Base-by-base conservation (phyloP, 2,797 vertebrate species). In the Graptemys geographica region DNA sequence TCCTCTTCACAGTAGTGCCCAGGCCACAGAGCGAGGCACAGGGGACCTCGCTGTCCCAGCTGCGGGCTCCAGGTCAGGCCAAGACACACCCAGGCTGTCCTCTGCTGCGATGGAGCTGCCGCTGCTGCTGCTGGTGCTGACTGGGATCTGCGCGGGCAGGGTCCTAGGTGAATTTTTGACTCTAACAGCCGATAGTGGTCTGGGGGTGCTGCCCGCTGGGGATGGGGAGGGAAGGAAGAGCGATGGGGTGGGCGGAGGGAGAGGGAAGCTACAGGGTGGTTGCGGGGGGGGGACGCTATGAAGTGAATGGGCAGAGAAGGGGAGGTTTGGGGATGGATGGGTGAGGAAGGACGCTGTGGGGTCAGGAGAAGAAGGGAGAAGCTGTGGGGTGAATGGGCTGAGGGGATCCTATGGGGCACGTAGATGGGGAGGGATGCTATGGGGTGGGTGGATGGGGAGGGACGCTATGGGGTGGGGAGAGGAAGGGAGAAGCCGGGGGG, bases 161-260 rank as follows among this genome's bases (percentile, higher is more conserved):
- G 86, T 65, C 13, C 88, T 95, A 81, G 95, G 97, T 97, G 87
- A 97, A 69, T 84, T 13, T 72, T 5, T 3, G 65, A 7, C 65
- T 37, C 2, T 72, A 2, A 4, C 19, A 4, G 65, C 10, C 9
- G 6, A 2, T 15, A 25, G 59, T 8, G 28, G 31, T 49, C 81
- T 0, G 4, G 19, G 62, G 47, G 11, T 47, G 13, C 18, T 51
- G 44, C 74, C 44, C 9, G 1, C 51, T 1, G 3, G 79, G 87
- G 76, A 59, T 41, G 19, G n/a, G 33, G 21, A 55, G 21, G 9
- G 55, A 10, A 19, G 18, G 33, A 31, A 13, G 57, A 59, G 28
- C 5, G 51, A 51, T 5, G 51, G 59, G 15, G 31, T n/a, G 59
- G 31, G 13, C 8, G 31, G 31, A 15, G 6, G 28, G 59, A 2